Conservation (phyloP, 2,888 invertebrate species). For the Amphipyra tragopoginis region DNA sequence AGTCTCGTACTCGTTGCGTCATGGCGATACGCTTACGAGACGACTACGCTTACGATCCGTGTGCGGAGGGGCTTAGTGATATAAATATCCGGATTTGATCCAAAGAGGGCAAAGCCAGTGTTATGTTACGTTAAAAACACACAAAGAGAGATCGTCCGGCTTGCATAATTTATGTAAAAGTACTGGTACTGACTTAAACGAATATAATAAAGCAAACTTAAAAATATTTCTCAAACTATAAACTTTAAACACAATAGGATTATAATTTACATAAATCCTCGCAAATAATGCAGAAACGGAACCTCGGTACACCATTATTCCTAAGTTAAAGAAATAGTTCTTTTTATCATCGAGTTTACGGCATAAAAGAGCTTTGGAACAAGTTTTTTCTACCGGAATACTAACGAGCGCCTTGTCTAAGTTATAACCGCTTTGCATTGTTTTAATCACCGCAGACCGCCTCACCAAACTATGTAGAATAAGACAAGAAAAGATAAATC, state of each 20-base stretch:
- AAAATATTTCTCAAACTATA: too few relatives aligned
- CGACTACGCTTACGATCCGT: too few relatives aligned
- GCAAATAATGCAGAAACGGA: slow-evolving; percentile 12
- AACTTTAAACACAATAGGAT: not conserved
- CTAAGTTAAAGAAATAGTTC: slow-evolving; percentile 37
- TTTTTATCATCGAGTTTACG: slow-evolving; percentile 38
- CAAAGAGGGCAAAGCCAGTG: too few relatives aligned
- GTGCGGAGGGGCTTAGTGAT: too few relatives aligned
- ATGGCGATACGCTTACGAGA: too few relatives aligned
- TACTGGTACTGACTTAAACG: too few relatives aligned
- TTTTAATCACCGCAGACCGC: slow-evolving; percentile 51
- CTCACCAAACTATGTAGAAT: slow-evolving; percentile 35
- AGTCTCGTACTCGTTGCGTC: too few relatives aligned
- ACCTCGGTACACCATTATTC: slow-evolving; percentile 22
- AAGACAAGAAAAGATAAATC: slow-evolving; percentile 47
- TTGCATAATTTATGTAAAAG: too few relatives aligned
- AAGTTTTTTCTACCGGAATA: slow-evolving; percentile 49
- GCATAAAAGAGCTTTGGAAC: slow-evolving; percentile 31
- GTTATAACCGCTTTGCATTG: slow-evolving; percentile 57
- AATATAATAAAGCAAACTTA: too few relatives aligned
- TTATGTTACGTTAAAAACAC: too few relatives aligned
- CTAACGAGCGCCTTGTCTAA: slow-evolving; percentile 54
- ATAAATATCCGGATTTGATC: too few relatives aligned
- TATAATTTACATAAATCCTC: slow-evolving; percentile 6
- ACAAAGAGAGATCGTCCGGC: too few relatives aligned